These are phyloP conservation scores for Drosophila atripex DNA, from an alignment of 2,888 invertebrate species.

Conservation along the genomic window DNA sequence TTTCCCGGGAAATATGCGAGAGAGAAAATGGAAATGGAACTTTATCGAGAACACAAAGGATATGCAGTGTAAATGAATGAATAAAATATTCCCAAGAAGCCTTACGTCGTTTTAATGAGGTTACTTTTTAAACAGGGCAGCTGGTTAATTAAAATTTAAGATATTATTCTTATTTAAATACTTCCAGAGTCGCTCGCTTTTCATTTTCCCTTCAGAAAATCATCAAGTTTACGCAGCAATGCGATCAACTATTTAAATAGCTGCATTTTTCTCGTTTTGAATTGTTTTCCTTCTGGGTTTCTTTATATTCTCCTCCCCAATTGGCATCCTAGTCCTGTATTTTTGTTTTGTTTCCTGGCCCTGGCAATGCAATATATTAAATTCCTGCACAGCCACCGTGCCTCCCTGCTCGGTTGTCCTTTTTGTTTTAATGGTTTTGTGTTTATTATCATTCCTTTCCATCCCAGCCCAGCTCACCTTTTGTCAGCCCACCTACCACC, in stretches of 20 bases:
- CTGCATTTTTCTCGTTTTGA: not conserved
- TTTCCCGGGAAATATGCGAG: not conserved
- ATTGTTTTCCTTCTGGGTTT: not conserved
- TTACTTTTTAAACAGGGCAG: not conserved
- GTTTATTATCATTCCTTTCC: conserved; percentile 34
- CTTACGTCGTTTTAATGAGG: not conserved
- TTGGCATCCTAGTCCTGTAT: conserved; percentile 5
- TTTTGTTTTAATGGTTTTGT: conserved; percentile 36
- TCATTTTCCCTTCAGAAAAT: no score
- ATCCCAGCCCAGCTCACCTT: conserved; percentile 12
- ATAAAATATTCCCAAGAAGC: not conserved
- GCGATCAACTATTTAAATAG: not conserved
- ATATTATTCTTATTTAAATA: not conserved
- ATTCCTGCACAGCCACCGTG: conserved; percentile 9
- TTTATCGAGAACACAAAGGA: not conserved
- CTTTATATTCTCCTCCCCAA: not conserved
- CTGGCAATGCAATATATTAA: conserved; percentile 24
- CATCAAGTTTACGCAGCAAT: not conserved
- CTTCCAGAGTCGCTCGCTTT: not conserved
- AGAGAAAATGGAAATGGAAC: not conserved
- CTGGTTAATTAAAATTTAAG: not conserved
- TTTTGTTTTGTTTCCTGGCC: not conserved
- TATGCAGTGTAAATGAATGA: not conserved
- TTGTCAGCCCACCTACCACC: not conserved
- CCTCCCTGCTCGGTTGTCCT: not conserved